Evolutionary conservation across 2,888 invertebrate species (phyloP).

Genomic region (Galerucella pusilla): DNA sequence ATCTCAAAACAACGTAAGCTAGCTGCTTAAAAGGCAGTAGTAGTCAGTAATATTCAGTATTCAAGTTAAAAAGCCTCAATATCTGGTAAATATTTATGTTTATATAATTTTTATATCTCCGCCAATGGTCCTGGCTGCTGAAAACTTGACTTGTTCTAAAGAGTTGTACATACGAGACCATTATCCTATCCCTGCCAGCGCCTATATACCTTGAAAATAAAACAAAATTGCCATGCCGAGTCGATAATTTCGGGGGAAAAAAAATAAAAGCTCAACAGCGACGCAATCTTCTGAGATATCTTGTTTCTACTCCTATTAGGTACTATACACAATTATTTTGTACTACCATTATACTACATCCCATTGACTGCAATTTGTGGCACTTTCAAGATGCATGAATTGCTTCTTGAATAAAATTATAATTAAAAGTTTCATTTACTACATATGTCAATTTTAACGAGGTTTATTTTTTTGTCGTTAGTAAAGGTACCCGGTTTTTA

Average conservation of each 20-base stretch:
- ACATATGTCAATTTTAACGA: slow-evolving; percentile 3
- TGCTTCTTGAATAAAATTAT: slow-evolving; percentile 35
- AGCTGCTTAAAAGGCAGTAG: too few species aligned
- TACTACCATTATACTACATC: slow-evolving; percentile 32
- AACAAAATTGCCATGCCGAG: slow-evolving; percentile 35
- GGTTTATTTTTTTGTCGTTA: neutral
- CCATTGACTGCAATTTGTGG: slow-evolving; percentile 35
- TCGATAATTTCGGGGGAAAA: slow-evolving; percentile 34
- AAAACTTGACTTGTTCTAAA: slow-evolving; percentile 41
- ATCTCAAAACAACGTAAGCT: too few species aligned
- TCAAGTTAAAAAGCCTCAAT: too few species aligned
- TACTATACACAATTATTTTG: slow-evolving; percentile 31
- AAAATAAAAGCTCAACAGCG: slow-evolving; percentile 20
- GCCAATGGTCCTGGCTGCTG: slow-evolving; percentile 18
- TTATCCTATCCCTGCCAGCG: slow-evolving; percentile 38
- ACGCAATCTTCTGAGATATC: slow-evolving; percentile 28
- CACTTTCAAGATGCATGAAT: slow-evolving; percentile 31
- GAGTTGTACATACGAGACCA: slow-evolving; percentile 30
- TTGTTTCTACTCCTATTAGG: slow-evolving; percentile 28
- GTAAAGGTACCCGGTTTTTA: neutral
- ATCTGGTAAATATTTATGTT: too few species aligned
- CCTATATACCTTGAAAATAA: slow-evolving; percentile 35
- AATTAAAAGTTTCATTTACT: slow-evolving; percentile 28
- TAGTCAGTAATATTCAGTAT: too few species aligned
- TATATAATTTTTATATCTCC: neutral